Conservation (phyloP, 2,888 invertebrate genomes). For the Stenotaenia linearis region DNA sequence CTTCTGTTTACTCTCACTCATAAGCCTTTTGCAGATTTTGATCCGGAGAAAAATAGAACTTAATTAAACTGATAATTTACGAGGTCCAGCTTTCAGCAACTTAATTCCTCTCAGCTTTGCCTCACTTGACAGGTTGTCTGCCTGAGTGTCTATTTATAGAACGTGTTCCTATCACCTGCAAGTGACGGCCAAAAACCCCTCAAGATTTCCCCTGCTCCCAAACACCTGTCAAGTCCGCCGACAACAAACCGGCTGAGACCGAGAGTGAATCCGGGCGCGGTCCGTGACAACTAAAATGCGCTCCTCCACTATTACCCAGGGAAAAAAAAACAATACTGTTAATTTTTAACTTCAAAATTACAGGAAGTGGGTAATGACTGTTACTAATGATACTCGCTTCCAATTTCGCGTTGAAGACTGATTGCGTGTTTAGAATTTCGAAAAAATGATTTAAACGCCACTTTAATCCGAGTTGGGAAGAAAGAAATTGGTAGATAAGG, state of each 20-base stretch:
- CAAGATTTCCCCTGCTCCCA: slow-evolving; percentile 1
- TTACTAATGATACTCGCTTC: background rate
- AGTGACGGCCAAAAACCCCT: slow-evolving; percentile 19
- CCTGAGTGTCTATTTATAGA: slow-evolving; percentile 15
- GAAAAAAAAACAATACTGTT: background rate
- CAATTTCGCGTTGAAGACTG: background rate
- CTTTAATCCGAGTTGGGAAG: background rate
- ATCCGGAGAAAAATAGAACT: background rate
- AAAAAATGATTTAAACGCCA: background rate
- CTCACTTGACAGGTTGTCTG: slow-evolving; percentile 6
- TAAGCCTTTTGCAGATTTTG: background rate
- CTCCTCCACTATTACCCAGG: background rate
- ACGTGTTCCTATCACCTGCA: slow-evolving; percentile 19
- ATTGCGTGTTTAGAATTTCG: background rate
- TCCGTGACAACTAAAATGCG: background rate
- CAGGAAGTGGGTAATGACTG: background rate
- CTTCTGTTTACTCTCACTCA: background rate
- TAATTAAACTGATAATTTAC: background rate
- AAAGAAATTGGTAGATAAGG: background rate
- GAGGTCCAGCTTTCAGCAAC: background rate
- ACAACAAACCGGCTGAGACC: background rate
- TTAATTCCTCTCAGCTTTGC: background rate
- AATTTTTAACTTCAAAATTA: background rate
- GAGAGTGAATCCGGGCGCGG: background rate
- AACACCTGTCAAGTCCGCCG: slow-evolving; percentile 2